Evolutionary conservation across 2,797 vertebrate species (phyloP).

Genomic region (Borostomias antarcticus): DNA sequence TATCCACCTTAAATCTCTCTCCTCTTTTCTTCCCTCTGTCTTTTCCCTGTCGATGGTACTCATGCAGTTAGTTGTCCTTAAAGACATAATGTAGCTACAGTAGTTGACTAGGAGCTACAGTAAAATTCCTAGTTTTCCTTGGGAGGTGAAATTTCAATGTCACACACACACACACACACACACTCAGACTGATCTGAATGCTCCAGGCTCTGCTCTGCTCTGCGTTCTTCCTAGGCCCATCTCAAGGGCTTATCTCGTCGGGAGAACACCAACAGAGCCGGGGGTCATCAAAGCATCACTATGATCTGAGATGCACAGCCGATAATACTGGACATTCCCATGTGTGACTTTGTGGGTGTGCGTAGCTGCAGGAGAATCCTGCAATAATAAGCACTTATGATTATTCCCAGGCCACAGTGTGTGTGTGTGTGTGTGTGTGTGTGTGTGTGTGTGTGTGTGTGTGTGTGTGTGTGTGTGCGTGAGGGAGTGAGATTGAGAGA

Average conservation of each 20-base stretch:
- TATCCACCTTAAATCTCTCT: slow-evolving; percentile 4
- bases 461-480: background rate
- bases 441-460: slow-evolving; percentile 6
- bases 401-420: slow-evolving; percentile 31
- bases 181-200: slow-evolving; percentile 1
- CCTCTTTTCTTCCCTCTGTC: background rate
- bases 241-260: background rate
- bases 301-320: background rate
- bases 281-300: slow-evolving; percentile 15
- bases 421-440: slow-evolving; percentile 1
- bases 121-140: background rate
- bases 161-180: slow-evolving; percentile 1
- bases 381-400: slow-evolving; percentile 44
- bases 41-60: background rate
- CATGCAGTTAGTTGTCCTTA: background rate
- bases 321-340: slow-evolving; percentile 1
- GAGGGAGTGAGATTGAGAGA: background rate
- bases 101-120: too few relatives aligned
- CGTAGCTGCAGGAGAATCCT: slow-evolving; percentile 5
- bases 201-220: too few relatives aligned
- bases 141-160: background rate
- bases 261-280: background rate
- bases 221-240: background rate
- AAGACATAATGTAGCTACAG: background rate
- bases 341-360: slow-evolving; percentile 9